Evolutionary conservation across 2,113 vertebrate genomes (phyloP).

Genomic region (Aptenodytes forsteri): DNA sequence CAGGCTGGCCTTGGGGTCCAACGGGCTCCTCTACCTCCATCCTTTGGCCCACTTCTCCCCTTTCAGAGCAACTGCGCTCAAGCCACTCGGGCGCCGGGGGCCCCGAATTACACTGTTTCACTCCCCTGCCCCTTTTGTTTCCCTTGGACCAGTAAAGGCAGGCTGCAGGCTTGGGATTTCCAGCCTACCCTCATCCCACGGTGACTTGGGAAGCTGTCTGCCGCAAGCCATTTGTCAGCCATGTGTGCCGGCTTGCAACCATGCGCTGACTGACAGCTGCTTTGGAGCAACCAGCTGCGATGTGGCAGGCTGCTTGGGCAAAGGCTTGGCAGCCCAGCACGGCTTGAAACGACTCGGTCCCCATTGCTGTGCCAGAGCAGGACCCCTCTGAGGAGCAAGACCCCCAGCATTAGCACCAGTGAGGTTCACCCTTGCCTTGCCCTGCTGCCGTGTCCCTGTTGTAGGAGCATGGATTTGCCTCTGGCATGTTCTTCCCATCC

Average conservation of each 20-base stretch:
- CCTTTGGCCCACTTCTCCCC: neutral
- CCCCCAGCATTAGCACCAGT: too few species aligned
- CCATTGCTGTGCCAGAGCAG: neutral
- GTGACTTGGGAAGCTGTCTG: neutral
- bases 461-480: neutral
- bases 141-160: neutral
- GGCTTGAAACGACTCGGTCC: neutral
- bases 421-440: neutral
- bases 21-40: neutral
- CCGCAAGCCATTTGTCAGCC: neutral
- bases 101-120: neutral
- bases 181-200: neutral
- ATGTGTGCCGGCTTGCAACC: neutral
- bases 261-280: accelerated
- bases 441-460: neutral
- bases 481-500: neutral
- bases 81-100: accelerated
- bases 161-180: neutral
- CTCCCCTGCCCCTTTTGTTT: neutral
- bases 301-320: neutral
- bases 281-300: neutral
- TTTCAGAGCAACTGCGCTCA: neutral
- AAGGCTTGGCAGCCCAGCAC: neutral
- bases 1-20: neutral
- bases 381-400: neutral